Base-by-base conservation (phyloP, 2,797 vertebrate species). In the Champsocephalus esox region DNA sequence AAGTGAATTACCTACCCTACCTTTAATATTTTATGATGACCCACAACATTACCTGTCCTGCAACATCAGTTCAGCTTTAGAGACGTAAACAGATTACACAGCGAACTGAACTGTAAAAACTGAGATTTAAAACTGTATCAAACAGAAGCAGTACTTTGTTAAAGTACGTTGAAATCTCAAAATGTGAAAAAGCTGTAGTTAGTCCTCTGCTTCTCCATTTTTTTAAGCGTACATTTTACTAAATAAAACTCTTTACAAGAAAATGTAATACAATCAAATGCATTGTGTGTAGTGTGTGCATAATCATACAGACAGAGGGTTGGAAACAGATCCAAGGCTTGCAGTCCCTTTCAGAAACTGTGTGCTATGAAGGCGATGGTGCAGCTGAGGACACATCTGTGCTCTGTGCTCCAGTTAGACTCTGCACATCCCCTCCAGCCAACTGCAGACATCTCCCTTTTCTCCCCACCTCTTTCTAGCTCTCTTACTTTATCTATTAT, bases 361-460 rank as follows among this genome's bases (percentile, higher is more conserved):
- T 41, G 19, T 56, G 12, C 75, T 63, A 56, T 64, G 58, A 79
- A 83, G 50, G 52, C 63, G 9, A 38, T 7, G 34, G 80, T 79
- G 82, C 79, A 84, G 68, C 73, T 54, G 68, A 83, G 84, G 82
- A 87, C 82, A 81, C 56, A 56, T 57, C 38, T 71, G 50, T 80
- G 63, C 63, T 63, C 74, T 86, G 45, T 82, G 78, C 73, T 78
- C 60, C 70, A 80, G 66, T 50, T 81, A 65, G 77, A 86, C 60
- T 75, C 84, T 74, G 75, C 69, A 43, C 50, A 64, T 88, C 63
- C 75, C 81, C 79, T 73, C 21, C 70, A 71, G 88, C 64, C 28
- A 64, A 51, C 55, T 38, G 54, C 73, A 73, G 43, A 88, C 48
- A 55, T 65, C n/a, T 4, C 6, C 44, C 38, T 56, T 32, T 5